A percentile compares a stretch with the other conserved stretches of the same genome.
Evolutionary conservation across 2,888 invertebrate genomes (phyloP).

Genomic region (Rhamnusium bicolor): DNA sequence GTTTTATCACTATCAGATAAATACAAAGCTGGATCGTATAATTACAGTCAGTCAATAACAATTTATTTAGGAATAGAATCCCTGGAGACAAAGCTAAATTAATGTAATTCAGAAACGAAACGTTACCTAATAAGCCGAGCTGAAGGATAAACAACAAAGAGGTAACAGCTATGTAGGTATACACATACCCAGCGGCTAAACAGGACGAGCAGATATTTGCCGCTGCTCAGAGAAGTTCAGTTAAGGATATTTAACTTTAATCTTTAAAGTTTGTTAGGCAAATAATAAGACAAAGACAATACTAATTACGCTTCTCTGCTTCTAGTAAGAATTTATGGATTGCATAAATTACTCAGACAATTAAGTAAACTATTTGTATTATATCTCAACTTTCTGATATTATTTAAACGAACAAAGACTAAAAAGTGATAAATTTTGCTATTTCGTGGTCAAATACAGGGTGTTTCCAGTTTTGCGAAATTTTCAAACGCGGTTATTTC

Average conservation of each 20-base stretch:
- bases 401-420: background rate
- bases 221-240: conserved; percentile 18
- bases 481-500: too few species aligned
- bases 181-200: conserved; percentile 27
- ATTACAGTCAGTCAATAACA: conserved; percentile 6
- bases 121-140: conserved; percentile 30
- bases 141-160: conserved; percentile 38
- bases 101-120: conserved; percentile 32
- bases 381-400: conserved; percentile 28
- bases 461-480: background rate
- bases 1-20: background rate
- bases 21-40: background rate
- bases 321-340: conserved; percentile 28
- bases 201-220: conserved; percentile 26
- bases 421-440: background rate
- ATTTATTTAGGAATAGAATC: conserved; percentile 18
- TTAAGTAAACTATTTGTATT: conserved; percentile 32
- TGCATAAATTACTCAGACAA: conserved; percentile 34
- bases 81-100: conserved; percentile 28
- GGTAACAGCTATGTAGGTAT: conserved; percentile 33
- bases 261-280: conserved; percentile 58
- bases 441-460: background rate
- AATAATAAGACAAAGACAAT: conserved; percentile 52
- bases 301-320: conserved; percentile 31
- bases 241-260: conserved; percentile 57